Conservation (phyloP, 2,113 vertebrate species). For the Nipponia nippon region DNA sequence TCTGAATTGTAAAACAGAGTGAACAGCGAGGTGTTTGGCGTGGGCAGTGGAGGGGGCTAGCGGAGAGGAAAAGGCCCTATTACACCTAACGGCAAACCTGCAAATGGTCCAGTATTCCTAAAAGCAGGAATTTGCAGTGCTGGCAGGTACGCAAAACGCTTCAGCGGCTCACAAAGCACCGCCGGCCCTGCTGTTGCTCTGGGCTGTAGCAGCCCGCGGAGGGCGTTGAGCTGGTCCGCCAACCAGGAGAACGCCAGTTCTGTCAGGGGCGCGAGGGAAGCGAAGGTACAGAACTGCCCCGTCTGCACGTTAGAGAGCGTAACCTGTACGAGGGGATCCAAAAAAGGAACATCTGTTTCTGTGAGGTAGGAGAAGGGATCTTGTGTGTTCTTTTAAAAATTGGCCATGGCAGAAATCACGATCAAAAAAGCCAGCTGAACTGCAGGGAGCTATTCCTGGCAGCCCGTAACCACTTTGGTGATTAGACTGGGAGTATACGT, state of each 20-base stretch:
- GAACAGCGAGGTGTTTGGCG: fast-evolving
- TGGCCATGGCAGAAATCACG: neutral
- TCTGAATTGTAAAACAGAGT: neutral
- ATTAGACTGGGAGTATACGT: fast-evolving
- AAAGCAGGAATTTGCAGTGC: neutral
- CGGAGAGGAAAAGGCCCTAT: too few relatives aligned
- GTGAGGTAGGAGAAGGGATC: neutral
- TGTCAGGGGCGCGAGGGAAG: neutral
- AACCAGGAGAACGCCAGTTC: neutral
- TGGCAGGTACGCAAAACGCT: neutral
- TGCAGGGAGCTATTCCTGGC: neutral
- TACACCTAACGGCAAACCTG: neutral
- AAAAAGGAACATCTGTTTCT: neutral
- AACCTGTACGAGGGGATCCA: neutral
- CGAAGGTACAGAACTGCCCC: neutral
- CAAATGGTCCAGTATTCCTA: neutral
- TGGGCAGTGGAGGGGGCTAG: neutral
- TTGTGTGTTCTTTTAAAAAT: neutral
- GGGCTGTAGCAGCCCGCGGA: neutral
- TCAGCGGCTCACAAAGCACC: neutral
- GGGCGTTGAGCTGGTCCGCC: fast-evolving
- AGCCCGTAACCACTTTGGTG: neutral
- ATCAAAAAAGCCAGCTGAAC: neutral
- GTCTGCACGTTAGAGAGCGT: neutral
- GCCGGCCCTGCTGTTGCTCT: neutral